phyloP scores from a whole-genome alignment of 2,797 vertebrate genomes.

The Orientallactaga sibirica region DNA sequence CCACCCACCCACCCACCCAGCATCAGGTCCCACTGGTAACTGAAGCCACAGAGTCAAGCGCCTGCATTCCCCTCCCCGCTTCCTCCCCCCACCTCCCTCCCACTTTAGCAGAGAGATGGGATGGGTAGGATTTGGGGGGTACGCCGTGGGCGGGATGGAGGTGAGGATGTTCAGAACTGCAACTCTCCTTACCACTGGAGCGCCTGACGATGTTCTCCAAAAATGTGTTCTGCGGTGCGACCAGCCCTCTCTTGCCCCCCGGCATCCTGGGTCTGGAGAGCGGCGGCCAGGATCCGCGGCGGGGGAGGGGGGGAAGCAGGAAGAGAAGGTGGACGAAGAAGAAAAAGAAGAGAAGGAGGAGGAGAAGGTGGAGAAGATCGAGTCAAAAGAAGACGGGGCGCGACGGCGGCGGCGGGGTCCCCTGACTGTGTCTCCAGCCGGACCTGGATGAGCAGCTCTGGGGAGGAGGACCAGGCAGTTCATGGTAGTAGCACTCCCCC shows the following conservation, averaged over 20 bases:
- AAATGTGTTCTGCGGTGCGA: slow-evolving; percentile 99
- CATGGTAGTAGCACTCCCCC: slow-evolving; percentile 95
- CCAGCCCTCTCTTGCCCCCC: slow-evolving; percentile 98
- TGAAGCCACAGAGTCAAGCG: background rate
- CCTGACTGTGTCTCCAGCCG: slow-evolving; percentile 84
- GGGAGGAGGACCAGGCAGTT: slow-evolving; percentile 90
- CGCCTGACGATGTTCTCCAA: slow-evolving; percentile 98
- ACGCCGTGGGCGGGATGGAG: slow-evolving; percentile 15
- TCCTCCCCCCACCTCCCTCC: too few species aligned
- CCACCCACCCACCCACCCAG: background rate
- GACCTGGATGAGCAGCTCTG: slow-evolving; percentile 88
- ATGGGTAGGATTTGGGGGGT: slow-evolving; percentile 20
- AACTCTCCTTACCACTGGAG: slow-evolving; percentile 94
- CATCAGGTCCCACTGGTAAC: background rate
- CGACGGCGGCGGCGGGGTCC: slow-evolving; percentile 84
- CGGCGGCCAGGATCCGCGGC: slow-evolving; percentile 88
- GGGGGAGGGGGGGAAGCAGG: slow-evolving; percentile 83
- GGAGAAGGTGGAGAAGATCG: slow-evolving; percentile 73
- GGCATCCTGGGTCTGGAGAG: slow-evolving; percentile 94
- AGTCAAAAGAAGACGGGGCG: slow-evolving; percentile 79
- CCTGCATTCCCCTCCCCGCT: background rate
- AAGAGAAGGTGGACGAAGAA: slow-evolving; percentile 81
- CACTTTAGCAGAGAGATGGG: slow-evolving; percentile 4
- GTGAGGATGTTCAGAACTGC: slow-evolving; percentile 54
- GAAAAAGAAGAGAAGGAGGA: slow-evolving; percentile 77